A percentile compares a stretch with the other conserved stretches of the same genome.
These are phyloP conservation scores for Dicycla oo DNA, from an alignment of 2,888 invertebrate species.

Conservation along the genomic window DNA sequence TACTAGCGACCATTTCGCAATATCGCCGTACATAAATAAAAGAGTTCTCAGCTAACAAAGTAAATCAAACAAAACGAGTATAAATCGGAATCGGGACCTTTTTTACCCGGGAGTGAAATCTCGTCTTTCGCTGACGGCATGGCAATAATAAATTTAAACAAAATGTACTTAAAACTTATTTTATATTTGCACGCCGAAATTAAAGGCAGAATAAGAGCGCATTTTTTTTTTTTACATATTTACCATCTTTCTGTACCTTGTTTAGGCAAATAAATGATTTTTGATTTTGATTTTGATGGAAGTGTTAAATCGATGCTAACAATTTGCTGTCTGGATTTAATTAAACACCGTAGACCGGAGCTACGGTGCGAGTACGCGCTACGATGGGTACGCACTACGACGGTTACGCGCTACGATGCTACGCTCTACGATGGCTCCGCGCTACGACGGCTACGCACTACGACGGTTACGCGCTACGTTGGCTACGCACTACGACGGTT, in stretches of 20 bases:
- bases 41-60: conserved; percentile 21
- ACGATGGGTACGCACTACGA: background rate
- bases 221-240: too few relatives aligned
- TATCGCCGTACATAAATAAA: conserved; percentile 22
- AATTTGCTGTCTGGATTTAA: conserved; percentile 11
- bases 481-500: background rate
- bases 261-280: too few relatives aligned
- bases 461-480: too few relatives aligned
- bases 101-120: conserved; percentile 3
- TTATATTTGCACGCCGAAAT: too few relatives aligned
- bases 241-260: too few relatives aligned
- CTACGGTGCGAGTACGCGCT: conserved; percentile 9
- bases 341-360: conserved; percentile 1
- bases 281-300: too few relatives aligned
- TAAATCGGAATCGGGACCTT: conserved; percentile 3
- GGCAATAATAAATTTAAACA: too few relatives aligned
- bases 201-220: too few relatives aligned
- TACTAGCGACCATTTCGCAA: conserved; percentile 2
- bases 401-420: too few relatives aligned
- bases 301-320: conserved; percentile 6
- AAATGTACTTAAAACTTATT: too few relatives aligned
- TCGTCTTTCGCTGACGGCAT: background rate
- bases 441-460: too few relatives aligned
- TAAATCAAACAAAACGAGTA: conserved; percentile 18
- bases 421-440: too few relatives aligned